phyloP scores from a whole-genome alignment of 2,888 invertebrate genomes.

The Coelopa pilipes region DNA sequence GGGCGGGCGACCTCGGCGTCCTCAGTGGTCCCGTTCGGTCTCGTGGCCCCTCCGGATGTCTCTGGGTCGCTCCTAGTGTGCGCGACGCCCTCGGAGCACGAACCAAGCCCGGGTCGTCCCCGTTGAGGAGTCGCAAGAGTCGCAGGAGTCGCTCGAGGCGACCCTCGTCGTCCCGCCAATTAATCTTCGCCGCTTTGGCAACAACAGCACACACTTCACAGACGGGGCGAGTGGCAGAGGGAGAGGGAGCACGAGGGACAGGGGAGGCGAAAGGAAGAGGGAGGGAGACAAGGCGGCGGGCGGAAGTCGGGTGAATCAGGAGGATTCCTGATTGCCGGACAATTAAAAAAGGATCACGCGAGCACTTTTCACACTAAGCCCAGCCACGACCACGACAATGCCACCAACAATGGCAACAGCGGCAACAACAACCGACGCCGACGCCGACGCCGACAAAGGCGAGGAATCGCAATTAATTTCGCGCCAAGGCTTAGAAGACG shows the following conservation, averaged over 20 bases:
- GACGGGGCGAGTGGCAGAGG: too few species aligned
- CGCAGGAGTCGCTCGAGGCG: too few species aligned
- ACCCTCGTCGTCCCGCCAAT: not conserved
- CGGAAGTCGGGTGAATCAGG: not conserved
- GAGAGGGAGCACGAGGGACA: not conserved
- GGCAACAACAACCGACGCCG: not conserved
- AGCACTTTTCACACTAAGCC: not conserved
- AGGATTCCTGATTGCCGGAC: not conserved
- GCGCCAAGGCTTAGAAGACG: too few species aligned
- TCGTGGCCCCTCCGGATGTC: too few species aligned
- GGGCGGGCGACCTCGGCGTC: too few species aligned
- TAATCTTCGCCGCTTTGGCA: constrained; percentile 8
- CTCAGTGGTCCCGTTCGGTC: too few species aligned
- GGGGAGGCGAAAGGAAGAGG: not conserved
- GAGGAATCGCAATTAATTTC: too few species aligned
- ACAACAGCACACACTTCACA: not conserved
- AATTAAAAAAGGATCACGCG: not conserved
- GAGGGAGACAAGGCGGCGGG: not conserved
- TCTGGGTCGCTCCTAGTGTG: too few species aligned
- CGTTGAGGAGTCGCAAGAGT: too few species aligned
- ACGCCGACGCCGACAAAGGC: not conserved
- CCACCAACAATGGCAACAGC: not conserved
- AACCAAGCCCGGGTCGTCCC: too few species aligned
- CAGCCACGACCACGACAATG: not conserved
- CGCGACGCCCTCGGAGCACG: too few species aligned